Conservation (phyloP, 2,113 vertebrate species). For the Balaenoptera acutorostrata region DNA sequence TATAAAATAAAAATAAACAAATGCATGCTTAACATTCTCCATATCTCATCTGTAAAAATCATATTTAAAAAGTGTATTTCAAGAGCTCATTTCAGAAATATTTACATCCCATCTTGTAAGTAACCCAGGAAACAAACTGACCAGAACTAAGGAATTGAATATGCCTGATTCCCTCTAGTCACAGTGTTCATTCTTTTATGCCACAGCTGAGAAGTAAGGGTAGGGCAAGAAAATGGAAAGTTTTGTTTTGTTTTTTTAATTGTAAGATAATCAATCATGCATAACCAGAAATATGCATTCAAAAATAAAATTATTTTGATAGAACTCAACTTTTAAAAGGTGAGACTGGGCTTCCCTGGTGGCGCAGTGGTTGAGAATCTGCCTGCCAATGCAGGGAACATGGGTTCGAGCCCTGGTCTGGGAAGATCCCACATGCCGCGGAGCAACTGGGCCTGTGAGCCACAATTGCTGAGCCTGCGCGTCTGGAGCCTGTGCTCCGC, state of each 20-base stretch:
- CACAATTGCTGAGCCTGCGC: too few species aligned
- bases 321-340: accelerated
- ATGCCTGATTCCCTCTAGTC: background rate
- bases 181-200: background rate
- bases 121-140: constrained; percentile 47
- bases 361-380: too few species aligned
- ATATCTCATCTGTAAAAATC: background rate
- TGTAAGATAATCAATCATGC: background rate
- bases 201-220: background rate
- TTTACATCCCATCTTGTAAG: background rate
- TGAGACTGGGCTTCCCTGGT: background rate
- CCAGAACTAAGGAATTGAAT: background rate
- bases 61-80: background rate
- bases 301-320: background rate
- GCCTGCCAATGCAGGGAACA: too few species aligned
- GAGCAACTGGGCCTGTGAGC: too few species aligned
- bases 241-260: background rate
- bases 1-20: background rate
- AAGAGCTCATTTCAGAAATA: background rate
- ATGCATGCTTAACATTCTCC: background rate
- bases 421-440: too few species aligned
- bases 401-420: too few species aligned
- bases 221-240: background rate
- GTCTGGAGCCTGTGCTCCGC: too few species aligned
- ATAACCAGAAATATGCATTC: background rate